Percentiles rank a stretch among this genome's conserved stretches.
Conservation (phyloP, 2,888 invertebrate genomes). For the Monochamus alternatus region DNA sequence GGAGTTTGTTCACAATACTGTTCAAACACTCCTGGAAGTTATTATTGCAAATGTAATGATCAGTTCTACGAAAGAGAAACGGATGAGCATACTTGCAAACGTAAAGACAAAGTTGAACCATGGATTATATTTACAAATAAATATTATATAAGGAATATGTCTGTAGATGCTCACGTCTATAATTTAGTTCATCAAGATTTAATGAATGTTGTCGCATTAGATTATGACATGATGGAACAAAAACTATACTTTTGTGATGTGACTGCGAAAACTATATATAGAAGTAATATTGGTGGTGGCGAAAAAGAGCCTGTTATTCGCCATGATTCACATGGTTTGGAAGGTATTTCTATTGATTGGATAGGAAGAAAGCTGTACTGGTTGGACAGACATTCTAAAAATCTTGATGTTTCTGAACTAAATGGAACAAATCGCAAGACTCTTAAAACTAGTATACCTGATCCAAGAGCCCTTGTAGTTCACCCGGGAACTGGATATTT, state of each 20-base stretch:
- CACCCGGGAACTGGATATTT: constrained; percentile 95
- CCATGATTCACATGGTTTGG: constrained; percentile 96
- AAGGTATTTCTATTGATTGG: constrained; percentile 98
- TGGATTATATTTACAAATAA: constrained; percentile 97
- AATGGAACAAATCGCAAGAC: constrained; percentile 94
- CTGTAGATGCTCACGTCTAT: constrained; percentile 88
- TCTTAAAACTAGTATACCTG: constrained; percentile 89
- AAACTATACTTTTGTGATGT: constrained; percentile 97
- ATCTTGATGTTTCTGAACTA: constrained; percentile 95
- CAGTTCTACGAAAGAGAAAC: constrained; percentile 89
- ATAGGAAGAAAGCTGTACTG: constrained; percentile 96
- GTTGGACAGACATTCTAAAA: constrained; percentile 95
- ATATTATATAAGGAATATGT: constrained; percentile 97
- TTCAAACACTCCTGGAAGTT: constrained; percentile 84
- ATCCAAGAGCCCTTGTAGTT: constrained; percentile 95
- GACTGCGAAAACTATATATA: constrained; percentile 93
- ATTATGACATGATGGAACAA: constrained; percentile 89
- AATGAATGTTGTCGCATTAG: constrained; percentile 96
- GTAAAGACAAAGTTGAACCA: constrained; percentile 85
- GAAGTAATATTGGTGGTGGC: constrained; percentile 76
- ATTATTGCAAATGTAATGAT: constrained; percentile 93
- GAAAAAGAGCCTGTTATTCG: constrained; percentile 89
- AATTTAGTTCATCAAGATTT: constrained; percentile 94
- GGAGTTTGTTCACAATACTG: constrained; percentile 96
- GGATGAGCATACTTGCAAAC: constrained; percentile 93